phyloP scores from a whole-genome alignment of 1,140 invertebrate species.

The Belonocnema kinseyi region DNA sequence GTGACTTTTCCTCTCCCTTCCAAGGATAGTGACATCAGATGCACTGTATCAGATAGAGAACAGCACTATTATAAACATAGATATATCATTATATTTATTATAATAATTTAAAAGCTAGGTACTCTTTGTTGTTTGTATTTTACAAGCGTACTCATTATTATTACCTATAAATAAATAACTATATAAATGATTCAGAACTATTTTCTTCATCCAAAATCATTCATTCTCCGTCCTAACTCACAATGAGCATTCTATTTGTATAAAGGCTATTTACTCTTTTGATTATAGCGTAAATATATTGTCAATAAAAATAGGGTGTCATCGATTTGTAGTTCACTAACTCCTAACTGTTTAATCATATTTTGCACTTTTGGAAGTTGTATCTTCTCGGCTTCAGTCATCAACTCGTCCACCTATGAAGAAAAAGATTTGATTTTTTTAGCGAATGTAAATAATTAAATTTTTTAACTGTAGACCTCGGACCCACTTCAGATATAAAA shows the following conservation, averaged over 20 bases:
- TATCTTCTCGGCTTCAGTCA: constrained; percentile 85
- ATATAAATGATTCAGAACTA: constrained; percentile 60
- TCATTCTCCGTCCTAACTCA: not conserved
- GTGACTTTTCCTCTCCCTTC: constrained; percentile 60
- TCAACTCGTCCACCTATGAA: constrained; percentile 83
- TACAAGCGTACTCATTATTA: constrained; percentile 74
- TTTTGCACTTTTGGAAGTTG: constrained; percentile 82
- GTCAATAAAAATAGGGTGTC: constrained; percentile 85
- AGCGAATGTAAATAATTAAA: constrained; percentile 36
- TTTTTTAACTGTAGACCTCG: not conserved
- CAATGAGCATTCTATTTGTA: not conserved
- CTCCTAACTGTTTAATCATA: constrained; percentile 81
- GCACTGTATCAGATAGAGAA: constrained; percentile 71
- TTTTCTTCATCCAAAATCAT: constrained; percentile 17
- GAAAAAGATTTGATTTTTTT: constrained; percentile 19
- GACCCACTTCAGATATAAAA: too few species aligned
- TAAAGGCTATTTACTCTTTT: not conserved
- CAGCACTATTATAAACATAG: constrained; percentile 72
- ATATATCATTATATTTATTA: constrained; percentile 76
- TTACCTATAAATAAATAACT: constrained; percentile 72
- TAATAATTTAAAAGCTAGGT: constrained; percentile 75
- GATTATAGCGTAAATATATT: constrained; percentile 76
- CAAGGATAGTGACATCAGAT: constrained; percentile 68
- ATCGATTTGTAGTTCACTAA: constrained; percentile 82
- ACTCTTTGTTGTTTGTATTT: constrained; percentile 76